Base-by-base conservation (phyloP, 2,113 vertebrate species). In the Eonycteris spelaea region DNA sequence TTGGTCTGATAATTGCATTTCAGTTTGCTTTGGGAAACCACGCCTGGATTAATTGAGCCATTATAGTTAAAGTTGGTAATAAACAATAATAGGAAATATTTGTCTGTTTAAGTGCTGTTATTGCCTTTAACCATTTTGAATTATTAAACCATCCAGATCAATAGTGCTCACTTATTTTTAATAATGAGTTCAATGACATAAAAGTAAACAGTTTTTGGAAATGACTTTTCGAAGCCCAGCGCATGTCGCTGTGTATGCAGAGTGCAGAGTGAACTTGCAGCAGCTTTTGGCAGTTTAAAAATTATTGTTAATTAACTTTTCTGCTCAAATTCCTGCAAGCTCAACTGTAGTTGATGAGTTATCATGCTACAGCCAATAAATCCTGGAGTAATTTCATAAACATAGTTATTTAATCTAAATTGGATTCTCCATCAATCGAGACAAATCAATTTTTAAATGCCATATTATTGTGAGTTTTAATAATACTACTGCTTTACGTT, bases 261-360 rank as follows among this genome's bases (percentile, higher is more conserved):
- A 92, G 75, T 87, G 40, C 24, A 89, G 67, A 90, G 68, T 85
- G 63, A 97, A 96, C 68, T 18, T 97, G 86, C 35, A 82, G 75
- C 53, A 65, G 75, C 94, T 95, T 90, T 97, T 97, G 95, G 94
- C 93, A 90, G 80, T 94, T 97, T 92, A 93, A 91, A 98, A 98
- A 97, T 97, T 94, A 97, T 97, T 97, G 95, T 98, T 98, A 98
- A 98, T 98, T 98, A 98, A 98, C 94, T 97, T 98, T 97, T 98
- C 75, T 98, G 70, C 88, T 98, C 95, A 97, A 95, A 97, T 97
- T 98, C 95, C 96, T 98, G 79, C 61, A 97, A 98, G 96, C 95
- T 97, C 96, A 97, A 97, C 28, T 74, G 61, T 61, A 95, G 90
- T 95, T 98, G 98, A 98, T 98, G 97, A 98, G 78, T 97, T 98